These are phyloP conservation scores for Samia ricini DNA, from an alignment of 1,140 invertebrate genomes.

Conservation along the genomic window DNA sequence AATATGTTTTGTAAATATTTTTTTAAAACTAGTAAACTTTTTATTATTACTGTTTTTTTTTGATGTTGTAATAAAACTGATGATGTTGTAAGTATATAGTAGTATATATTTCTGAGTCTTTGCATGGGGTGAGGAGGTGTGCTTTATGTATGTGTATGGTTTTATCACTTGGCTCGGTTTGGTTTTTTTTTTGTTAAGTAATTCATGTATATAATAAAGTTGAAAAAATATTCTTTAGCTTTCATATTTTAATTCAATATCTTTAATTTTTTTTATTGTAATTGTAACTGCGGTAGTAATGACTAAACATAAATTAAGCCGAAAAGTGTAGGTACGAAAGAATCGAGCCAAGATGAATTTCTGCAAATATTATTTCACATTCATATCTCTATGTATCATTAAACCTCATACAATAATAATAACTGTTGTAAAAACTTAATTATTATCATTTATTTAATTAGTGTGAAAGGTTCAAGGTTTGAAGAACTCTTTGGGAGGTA, in stretches of 20 bases:
- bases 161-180: neutral
- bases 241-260: too few relatives aligned
- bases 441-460: neutral
- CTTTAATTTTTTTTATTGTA: too few relatives aligned
- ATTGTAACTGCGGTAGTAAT: too few relatives aligned
- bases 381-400: neutral
- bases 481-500: too few relatives aligned
- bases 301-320: too few relatives aligned
- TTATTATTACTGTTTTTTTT: slow-evolving; percentile 10
- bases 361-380: neutral
- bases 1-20: slow-evolving; percentile 19
- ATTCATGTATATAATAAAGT: too few relatives aligned
- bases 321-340: too few relatives aligned
- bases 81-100: slow-evolving; percentile 12
- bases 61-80: slow-evolving; percentile 8
- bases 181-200: neutral
- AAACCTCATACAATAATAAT: neutral
- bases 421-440: neutral
- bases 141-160: slow-evolving; percentile 1
- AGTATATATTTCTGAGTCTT: slow-evolving; percentile 2
- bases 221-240: too few relatives aligned
- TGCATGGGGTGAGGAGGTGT: neutral
- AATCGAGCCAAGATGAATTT: neutral
- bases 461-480: too few relatives aligned
- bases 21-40: slow-evolving; percentile 13